Evolutionary conservation across 1,140 invertebrate species (phyloP), one percentile per base, ranked within the genome.

Genomic region (Mercenaria mercenaria): DNA sequence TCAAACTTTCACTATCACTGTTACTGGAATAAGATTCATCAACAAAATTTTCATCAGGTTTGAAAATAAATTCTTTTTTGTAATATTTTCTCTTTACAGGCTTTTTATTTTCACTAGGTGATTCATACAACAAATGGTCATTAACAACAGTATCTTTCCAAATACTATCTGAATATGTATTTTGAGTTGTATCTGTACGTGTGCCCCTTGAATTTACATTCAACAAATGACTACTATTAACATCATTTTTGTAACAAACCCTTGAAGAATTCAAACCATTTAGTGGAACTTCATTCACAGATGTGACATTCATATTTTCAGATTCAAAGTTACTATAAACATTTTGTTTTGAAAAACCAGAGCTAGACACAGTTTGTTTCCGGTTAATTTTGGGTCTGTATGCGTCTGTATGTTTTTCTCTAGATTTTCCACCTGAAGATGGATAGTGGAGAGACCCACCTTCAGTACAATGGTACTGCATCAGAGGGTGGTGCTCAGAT

Each of bases 401-500:
- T 23, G 20, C 52, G 26, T 74, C 43, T 52, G 47, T 10, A n/a
- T 74, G 26, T n/a, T 52, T 2, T 29, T 18, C 29, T 41, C 26
- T 61, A 56, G 0, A 10, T 74, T 74, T 47, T 20, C 37, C 50
- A 29, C 52, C 52, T 18, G 67, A 74, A 23, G 34, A 1, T 32
- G 82, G 64, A 15, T 69, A 74, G 52, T 50, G 26, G 26, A 69
- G 43, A 26, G 82, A 69, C 47, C 50, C 67, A 37, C 64, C 67
- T 23, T 52, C 82, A 18, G 41, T 37, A 74, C 82, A 85, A 20
- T 85, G 82, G 39, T 85, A 59, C 67, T 85, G 82, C 69, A 85
- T 72, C 23, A 85, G 43, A 18, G 82, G 82, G 10, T 6, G 76
- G n/a, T 13, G 10, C 18, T 50, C 11, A 8, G 23, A 10, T 32